Conservation (phyloP, 2,113 vertebrate species). For the Salvator merianae region DNA sequence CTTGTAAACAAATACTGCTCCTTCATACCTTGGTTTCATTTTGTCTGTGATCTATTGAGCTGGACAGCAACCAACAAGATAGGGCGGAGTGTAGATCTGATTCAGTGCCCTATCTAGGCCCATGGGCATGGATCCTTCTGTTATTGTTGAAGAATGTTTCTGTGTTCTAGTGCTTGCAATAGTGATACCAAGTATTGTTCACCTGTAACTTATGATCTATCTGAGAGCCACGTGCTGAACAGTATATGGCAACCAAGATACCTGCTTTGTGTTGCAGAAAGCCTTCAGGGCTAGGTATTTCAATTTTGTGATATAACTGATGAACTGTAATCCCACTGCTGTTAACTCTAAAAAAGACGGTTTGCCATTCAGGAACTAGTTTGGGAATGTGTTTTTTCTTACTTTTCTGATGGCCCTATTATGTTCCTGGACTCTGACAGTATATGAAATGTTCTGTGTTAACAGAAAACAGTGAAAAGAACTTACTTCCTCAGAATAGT, state of each 20-base stretch:
- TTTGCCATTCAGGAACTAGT: neutral
- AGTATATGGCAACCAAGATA: neutral
- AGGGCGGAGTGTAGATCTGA: neutral
- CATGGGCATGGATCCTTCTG: neutral
- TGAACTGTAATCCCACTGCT: neutral
- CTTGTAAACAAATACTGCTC: neutral
- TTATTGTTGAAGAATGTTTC: neutral
- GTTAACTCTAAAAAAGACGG: neutral
- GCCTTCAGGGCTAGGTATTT: neutral
- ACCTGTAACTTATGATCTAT: neutral
- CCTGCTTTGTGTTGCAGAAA: neutral
- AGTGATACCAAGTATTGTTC: neutral
- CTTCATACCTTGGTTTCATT: neutral
- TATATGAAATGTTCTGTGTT: neutral
- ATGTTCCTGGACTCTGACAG: too few species aligned
- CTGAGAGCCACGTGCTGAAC: neutral
- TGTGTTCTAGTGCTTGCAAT: neutral
- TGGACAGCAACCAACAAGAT: neutral
- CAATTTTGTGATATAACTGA: neutral
- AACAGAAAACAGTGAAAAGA: too few species aligned
- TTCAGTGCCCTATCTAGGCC: neutral
- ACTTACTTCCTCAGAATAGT: neutral
- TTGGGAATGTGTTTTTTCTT: neutral
- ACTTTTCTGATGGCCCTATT: neutral
- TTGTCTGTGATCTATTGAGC: neutral